phyloP scores from a whole-genome alignment of 2,113 vertebrate genomes.

The Paedocypris sp. region DNA sequence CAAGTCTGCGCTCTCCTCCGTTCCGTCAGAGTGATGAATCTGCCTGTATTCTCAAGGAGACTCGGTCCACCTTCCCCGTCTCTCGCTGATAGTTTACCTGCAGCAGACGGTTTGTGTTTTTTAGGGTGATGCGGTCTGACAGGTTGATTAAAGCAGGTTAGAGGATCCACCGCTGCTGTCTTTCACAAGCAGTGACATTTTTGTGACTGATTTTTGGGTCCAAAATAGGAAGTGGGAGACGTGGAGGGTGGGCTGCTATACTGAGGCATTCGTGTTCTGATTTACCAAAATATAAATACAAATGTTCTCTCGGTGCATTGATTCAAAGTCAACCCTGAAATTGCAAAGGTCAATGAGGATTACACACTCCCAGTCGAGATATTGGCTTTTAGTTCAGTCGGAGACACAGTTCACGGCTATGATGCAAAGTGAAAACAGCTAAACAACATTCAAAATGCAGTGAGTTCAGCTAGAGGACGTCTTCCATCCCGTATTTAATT shows the following conservation, averaged over 20 bases:
- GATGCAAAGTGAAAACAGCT: not conserved
- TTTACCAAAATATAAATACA: too few species aligned
- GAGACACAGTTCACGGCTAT: not conserved
- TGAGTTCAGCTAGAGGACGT: not conserved
- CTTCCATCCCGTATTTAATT: not conserved
- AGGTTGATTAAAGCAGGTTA: slow-evolving; percentile 66
- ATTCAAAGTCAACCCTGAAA: too few species aligned
- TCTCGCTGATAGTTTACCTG: slow-evolving; percentile 47
- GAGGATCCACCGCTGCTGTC: slow-evolving; percentile 49
- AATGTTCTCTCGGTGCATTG: too few species aligned
- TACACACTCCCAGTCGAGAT: too few species aligned
- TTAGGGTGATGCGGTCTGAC: slow-evolving; percentile 58
- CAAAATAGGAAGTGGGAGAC: slow-evolving; percentile 39
- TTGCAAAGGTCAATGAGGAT: too few species aligned
- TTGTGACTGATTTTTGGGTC: slow-evolving; percentile 47
- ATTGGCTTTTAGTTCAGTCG: too few species aligned
- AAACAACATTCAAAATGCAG: not conserved
- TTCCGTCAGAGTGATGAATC: slow-evolving; percentile 63
- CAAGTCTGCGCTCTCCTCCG: slow-evolving; percentile 43
- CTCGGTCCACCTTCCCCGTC: slow-evolving; percentile 44
- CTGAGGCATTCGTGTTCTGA: too few species aligned
- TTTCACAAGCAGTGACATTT: slow-evolving; percentile 50
- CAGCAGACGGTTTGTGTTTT: slow-evolving; percentile 43
- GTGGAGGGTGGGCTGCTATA: slow-evolving; percentile 22
- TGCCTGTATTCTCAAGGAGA: slow-evolving; percentile 59